A percentile compares a stretch with the other conserved stretches of the same genome.
phyloP scores from a whole-genome alignment of 2,888 invertebrate species.

The Limenitis camilla region DNA sequence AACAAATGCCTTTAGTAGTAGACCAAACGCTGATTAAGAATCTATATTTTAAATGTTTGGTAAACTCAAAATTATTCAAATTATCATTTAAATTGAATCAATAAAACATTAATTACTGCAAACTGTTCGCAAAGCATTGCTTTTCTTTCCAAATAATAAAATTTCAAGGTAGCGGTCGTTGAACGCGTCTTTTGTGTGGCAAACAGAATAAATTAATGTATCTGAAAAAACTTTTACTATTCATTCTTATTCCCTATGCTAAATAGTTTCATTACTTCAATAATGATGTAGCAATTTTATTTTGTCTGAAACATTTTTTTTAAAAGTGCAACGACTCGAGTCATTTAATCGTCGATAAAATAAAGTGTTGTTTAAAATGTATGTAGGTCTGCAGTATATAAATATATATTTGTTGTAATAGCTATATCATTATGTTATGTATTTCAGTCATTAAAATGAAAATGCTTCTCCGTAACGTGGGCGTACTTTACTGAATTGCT shows the following conservation, averaged over 20 bases:
- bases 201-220: conserved; percentile 5
- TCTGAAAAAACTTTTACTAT: neutral
- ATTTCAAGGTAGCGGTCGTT: neutral
- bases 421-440: neutral
- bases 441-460: conserved; percentile 1
- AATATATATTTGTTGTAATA: neutral
- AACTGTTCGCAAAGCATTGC: neutral
- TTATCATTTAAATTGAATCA: too few relatives aligned
- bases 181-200: neutral
- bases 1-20: neutral
- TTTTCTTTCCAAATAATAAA: neutral
- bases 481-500: conserved; percentile 28
- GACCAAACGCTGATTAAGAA: too few relatives aligned
- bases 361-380: too few relatives aligned
- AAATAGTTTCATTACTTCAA: conserved; percentile 2
- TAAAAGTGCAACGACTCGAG: neutral
- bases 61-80: too few relatives aligned
- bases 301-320: neutral
- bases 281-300: neutral
- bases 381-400: neutral
- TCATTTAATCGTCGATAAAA: neutral
- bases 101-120: too few relatives aligned
- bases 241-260: neutral
- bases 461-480: conserved; percentile 10
- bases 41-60: too few relatives aligned